Evolutionary conservation across 2,888 invertebrate genomes (phyloP).

Genomic region (Xanthorhoe designata): DNA sequence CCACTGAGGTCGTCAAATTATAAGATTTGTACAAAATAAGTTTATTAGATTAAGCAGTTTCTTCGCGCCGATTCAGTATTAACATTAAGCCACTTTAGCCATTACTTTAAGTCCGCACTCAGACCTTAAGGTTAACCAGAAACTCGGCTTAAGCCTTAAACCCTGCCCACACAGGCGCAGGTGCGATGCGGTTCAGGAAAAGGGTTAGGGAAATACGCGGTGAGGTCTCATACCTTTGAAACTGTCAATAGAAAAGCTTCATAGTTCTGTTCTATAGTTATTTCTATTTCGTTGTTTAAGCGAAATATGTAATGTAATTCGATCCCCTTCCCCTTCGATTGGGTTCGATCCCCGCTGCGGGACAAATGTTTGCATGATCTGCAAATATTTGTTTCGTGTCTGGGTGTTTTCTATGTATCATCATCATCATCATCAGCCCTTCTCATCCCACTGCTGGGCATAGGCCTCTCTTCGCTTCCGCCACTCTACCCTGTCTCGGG

Average conservation of each 20-base stretch:
- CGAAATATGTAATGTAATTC: too few relatives aligned
- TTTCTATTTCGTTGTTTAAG: background rate
- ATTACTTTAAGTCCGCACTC: constrained; percentile 43
- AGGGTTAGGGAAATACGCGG: background rate
- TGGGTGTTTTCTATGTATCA: too few relatives aligned
- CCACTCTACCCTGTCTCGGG: too few relatives aligned
- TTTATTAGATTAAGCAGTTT: background rate
- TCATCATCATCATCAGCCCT: too few relatives aligned
- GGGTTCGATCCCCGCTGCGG: too few relatives aligned
- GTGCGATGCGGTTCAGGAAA: background rate
- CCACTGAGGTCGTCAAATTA: too few relatives aligned
- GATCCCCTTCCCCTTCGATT: too few relatives aligned
- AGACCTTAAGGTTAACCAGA: constrained; percentile 12
- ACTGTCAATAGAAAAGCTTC: background rate
- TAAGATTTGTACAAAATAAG: too few relatives aligned
- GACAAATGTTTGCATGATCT: too few relatives aligned
- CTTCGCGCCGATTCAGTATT: background rate
- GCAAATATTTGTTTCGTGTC: too few relatives aligned
- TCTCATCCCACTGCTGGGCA: too few relatives aligned
- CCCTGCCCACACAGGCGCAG: constrained; percentile 5
- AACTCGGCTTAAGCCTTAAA: constrained; percentile 11
- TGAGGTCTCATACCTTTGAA: background rate
- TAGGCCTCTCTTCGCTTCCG: too few relatives aligned
- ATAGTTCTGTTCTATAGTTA: background rate
- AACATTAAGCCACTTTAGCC: constrained; percentile 41